Percentiles rank a stretch among this genome's conserved stretches.
Conservation (phyloP, 2,797 vertebrate genomes). For the Stomatorhinus walkeri region DNA sequence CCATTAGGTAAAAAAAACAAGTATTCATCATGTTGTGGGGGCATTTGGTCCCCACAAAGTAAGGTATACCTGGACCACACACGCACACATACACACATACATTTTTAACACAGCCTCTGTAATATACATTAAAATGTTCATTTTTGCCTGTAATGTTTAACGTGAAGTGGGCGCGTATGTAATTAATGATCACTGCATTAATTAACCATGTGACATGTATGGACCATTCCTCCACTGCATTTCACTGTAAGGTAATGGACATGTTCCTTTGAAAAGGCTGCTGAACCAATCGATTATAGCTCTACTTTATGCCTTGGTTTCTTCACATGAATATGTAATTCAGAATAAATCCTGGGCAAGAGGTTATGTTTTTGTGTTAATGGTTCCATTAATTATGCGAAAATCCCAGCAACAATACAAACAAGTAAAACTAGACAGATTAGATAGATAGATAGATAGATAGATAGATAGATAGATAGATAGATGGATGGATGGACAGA, state of each 20-base stretch:
- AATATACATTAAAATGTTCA: background rate
- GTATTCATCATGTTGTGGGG: background rate
- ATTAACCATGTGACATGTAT: background rate
- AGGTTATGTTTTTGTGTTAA: background rate
- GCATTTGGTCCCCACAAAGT: background rate
- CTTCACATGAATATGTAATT: background rate
- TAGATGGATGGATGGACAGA: too few species aligned
- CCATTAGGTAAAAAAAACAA: too few species aligned
- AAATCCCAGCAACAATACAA: background rate
- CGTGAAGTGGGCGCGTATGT: background rate
- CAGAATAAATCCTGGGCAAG: background rate
- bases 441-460: background rate
- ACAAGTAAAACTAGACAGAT: background rate
- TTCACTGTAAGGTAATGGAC: background rate
- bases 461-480: too few species aligned
- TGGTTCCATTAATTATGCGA: background rate
- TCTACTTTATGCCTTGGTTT: conserved; percentile 6
- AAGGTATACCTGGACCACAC: background rate
- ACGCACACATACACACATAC: background rate
- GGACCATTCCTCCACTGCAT: background rate
- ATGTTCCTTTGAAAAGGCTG: background rate
- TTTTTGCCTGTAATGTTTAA: background rate
- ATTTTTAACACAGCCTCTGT: background rate
- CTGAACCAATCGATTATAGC: conserved; percentile 13
- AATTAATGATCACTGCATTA: background rate